Base-by-base conservation (phyloP, 1,140 invertebrate genomes). In the Lepidurus arcticus region DNA sequence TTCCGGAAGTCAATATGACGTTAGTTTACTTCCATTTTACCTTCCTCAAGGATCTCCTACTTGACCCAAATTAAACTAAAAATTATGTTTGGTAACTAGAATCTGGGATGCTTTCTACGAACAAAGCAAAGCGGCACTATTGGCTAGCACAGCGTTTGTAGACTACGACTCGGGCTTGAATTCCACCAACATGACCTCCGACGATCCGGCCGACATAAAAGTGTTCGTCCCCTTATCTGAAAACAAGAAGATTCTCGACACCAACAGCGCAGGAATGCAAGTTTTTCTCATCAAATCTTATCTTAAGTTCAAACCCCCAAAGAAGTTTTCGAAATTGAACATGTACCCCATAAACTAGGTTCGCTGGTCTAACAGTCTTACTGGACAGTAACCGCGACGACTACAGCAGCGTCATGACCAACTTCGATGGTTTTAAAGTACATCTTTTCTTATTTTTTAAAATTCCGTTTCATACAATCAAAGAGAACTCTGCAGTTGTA, bases 371-470 rank as follows among this genome's bases (percentile, higher is more conserved):
- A 13, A 44, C 53, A 6, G 34, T 78, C 21, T 42, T 74, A 11
- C 8, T 78, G 11, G 73, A 78, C 65, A 65, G 53, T 13, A 43
- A 34, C 24, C 44, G 65, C 16, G 53, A 78, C 10, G 77, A 78
- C n/a, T 78, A 78, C 26, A 78, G 65, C n/a, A 73, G 44, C 7
- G 42, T 73, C 3, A 73, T 44, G 44, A 44, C 53, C 9, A 74
- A 73, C 44, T 78, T 78, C 8, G 53, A 73, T 26, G 77, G 77
- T 44, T 78, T 78, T 34, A 78, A 78, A 26, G 77, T 78, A 43
- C 8, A 11, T 26, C 24, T 11, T 7, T 74, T 7, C 6, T 43
- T 77, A 3, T 21, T 11, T 11, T 42, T 75, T 26, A 1, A 9
- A 5, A 74, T 9, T 77, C n/a, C 34, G 34, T 4, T 42, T 11